A percentile compares a stretch with the other conserved stretches of the same genome.
Conservation (phyloP, 30 jellyfish, hydroid and myxozoan genomes). For the Rhopilema esculentum region DNA sequence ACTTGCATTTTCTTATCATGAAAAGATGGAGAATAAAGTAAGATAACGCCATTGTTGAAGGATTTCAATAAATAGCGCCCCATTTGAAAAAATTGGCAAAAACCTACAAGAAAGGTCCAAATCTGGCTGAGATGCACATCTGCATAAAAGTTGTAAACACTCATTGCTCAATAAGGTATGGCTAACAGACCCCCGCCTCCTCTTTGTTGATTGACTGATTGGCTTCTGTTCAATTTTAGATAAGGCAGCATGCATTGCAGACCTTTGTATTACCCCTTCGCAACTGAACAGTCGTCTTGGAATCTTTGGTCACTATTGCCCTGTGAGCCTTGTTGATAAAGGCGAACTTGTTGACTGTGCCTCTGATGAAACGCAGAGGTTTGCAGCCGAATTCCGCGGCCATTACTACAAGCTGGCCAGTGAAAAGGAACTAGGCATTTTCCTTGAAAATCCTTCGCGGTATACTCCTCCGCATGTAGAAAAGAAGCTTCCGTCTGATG, state of each 20-base stretch:
- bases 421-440: slow-evolving; percentile 68
- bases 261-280: slow-evolving; percentile 87
- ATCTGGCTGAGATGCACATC: no score
- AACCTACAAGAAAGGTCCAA: no score
- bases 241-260: slow-evolving; percentile 80
- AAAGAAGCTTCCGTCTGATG: slow-evolving; percentile 65
- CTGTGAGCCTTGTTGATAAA: slow-evolving; percentile 82
- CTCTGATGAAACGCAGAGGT: slow-evolving; percentile 45
- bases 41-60: no score
- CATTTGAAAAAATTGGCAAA: no score
- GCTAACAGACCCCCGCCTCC: no score
- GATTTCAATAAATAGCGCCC: no score
- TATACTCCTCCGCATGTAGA: slow-evolving; percentile 89
- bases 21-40: no score
- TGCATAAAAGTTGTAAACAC: no score
- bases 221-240: slow-evolving; percentile 41
- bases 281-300: slow-evolving; percentile 85
- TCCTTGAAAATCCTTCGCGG: slow-evolving; percentile 80
- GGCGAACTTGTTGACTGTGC: slow-evolving; percentile 90
- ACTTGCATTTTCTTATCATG: no score
- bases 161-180: no score
- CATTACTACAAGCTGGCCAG: slow-evolving; percentile 84
- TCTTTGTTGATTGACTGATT: background rate
- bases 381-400: slow-evolving; percentile 93
- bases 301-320: slow-evolving; percentile 89